phyloP scores from a whole-genome alignment of 2,797 vertebrate species.

The Okamejei kenojei region DNA sequence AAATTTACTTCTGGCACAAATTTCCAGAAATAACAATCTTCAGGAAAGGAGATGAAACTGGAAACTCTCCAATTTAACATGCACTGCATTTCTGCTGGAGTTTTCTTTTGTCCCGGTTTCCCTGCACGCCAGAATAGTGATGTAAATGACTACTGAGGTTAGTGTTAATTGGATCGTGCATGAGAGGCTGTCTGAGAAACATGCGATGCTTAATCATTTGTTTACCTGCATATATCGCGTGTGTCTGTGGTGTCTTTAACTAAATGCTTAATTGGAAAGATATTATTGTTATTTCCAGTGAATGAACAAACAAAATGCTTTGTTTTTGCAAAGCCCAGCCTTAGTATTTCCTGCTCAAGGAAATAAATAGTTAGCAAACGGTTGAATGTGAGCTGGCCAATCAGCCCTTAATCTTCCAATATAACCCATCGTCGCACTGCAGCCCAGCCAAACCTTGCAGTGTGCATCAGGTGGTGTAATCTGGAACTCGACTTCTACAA shows the following conservation, averaged over 20 bases:
- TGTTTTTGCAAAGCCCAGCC: background rate
- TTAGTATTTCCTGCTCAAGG: background rate
- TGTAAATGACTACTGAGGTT: background rate
- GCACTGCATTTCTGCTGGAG: background rate
- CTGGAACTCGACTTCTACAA: too few species aligned
- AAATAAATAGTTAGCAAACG: background rate
- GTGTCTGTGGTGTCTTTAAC: background rate
- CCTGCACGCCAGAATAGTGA: background rate
- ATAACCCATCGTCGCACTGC: too few species aligned
- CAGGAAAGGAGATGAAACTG: too few species aligned
- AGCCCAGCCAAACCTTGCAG: too few species aligned
- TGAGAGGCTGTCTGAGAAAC: background rate
- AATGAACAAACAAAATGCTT: background rate
- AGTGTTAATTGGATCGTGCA: background rate
- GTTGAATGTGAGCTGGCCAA: background rate
- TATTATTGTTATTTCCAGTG: background rate
- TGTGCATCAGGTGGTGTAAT: too few species aligned
- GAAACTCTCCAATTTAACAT: too few species aligned
- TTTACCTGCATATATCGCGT: background rate
- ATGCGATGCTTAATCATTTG: background rate
- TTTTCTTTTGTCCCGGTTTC: too few species aligned
- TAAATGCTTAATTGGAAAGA: background rate
- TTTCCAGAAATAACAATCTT: too few species aligned
- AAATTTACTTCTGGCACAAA: too few species aligned
- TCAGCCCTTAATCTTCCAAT: background rate